phyloP scores from a whole-genome alignment of 2,888 invertebrate genomes.

The Tryphoninae sp. region DNA sequence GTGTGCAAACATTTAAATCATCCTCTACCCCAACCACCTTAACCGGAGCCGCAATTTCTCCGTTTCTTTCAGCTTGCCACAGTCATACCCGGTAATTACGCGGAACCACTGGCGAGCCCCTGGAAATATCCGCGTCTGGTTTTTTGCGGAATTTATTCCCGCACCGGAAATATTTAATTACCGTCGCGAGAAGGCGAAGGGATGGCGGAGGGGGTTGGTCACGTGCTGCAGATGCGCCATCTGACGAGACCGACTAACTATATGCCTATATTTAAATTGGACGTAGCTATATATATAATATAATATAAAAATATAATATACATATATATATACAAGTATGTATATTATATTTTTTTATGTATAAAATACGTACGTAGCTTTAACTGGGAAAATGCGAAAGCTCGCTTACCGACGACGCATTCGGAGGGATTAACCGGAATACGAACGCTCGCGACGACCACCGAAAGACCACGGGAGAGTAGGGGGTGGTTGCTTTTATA shows the following conservation, averaged over 20 bases:
- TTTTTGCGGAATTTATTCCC: constrained; percentile 66
- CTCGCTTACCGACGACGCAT: constrained; percentile 46
- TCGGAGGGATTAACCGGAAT: constrained; percentile 60
- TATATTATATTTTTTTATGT: constrained; percentile 9
- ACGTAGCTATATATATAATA: background rate
- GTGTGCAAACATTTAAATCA: constrained; percentile 47
- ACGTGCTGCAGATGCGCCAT: constrained; percentile 9
- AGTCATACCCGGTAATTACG: constrained; percentile 49
- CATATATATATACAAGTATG: constrained; percentile 6
- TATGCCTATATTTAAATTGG: background rate
- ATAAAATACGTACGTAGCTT: background rate
- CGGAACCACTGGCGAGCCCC: constrained; percentile 31
- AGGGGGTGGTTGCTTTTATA: background rate
- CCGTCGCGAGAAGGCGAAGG: constrained; percentile 28
- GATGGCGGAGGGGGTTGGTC: background rate
- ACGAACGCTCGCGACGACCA: constrained; percentile 40
- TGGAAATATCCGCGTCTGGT: constrained; percentile 20
- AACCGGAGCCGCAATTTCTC: no score
- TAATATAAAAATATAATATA: background rate
- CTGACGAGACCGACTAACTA: background rate
- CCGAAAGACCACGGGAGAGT: constrained; percentile 17
- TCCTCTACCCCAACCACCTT: background rate
- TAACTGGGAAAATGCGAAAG: constrained; percentile 31
- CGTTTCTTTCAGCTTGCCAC: constrained; percentile 34
- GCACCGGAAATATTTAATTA: constrained; percentile 73